These are phyloP conservation scores for Leucophenga varia DNA, from an alignment of 1,140 invertebrate genomes.

Conservation along the genomic window DNA sequence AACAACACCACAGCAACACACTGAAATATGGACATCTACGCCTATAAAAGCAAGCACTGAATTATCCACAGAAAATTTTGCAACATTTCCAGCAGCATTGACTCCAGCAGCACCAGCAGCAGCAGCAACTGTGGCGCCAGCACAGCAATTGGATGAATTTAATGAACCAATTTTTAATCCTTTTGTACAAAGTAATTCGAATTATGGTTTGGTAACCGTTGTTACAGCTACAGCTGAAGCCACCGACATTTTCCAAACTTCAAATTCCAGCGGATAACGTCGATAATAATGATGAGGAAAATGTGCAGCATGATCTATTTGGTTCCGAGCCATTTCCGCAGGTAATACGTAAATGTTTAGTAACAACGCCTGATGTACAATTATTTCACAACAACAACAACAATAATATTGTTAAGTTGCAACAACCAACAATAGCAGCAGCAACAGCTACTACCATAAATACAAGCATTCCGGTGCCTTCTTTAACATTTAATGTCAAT, in stretches of 20 bases:
- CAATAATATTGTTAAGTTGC: constrained; percentile 13
- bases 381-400: constrained; percentile 4
- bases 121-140: no score
- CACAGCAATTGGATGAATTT: constrained; percentile 42
- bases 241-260: background rate
- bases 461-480: no score
- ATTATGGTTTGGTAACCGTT: constrained; percentile 31
- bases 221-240: constrained; percentile 5
- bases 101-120: constrained; percentile 12
- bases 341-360: constrained; percentile 48
- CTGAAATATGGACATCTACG: constrained; percentile 49
- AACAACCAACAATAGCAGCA: constrained; percentile 8
- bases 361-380: constrained; percentile 24
- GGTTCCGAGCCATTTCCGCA: constrained; percentile 62
- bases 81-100: constrained; percentile 32
- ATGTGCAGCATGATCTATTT: constrained; percentile 58
- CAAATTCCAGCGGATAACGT: background rate
- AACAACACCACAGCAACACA: constrained; percentile 13
- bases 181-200: constrained; percentile 33
- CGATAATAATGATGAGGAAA: no score
- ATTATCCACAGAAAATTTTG: constrained; percentile 28
- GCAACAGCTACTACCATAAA: constrained; percentile 22
- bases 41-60: constrained; percentile 29
- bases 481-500: background rate
- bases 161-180: constrained; percentile 55